Evolutionary conservation across 2,888 invertebrate species (phyloP).

Genomic region (Ophioninae sp.): DNA sequence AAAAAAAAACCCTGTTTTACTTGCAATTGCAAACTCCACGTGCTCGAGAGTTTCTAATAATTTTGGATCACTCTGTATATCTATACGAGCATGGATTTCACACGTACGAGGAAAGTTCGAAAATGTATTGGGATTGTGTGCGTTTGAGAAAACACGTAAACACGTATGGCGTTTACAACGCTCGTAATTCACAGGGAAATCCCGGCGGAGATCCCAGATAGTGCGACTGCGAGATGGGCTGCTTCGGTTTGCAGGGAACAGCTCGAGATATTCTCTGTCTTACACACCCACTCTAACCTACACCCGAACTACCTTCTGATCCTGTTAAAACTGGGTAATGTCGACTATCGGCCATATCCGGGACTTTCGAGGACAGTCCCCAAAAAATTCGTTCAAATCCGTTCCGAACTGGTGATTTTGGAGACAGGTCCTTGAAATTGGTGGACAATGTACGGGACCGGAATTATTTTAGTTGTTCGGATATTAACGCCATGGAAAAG

Average conservation of each 20-base stretch:
- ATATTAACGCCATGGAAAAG: not conserved
- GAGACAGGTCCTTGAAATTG: constrained; percentile 10
- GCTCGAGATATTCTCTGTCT: constrained; percentile 8
- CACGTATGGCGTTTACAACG: constrained; percentile 43
- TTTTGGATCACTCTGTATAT: not conserved
- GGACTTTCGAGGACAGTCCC: not conserved
- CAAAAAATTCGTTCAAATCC: not conserved
- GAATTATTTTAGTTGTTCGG: constrained; percentile 25
- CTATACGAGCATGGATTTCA: not conserved
- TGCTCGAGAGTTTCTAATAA: not conserved
- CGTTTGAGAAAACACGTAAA: constrained; percentile 43
- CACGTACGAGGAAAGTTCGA: constrained; percentile 23
- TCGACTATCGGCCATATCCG: not conserved
- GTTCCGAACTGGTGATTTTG: not conserved
- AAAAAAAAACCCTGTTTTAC: not conserved
- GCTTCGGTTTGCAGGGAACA: constrained; percentile 40
- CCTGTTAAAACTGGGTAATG: not conserved
- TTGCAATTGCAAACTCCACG: not conserved
- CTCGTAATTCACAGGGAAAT: constrained; percentile 58
- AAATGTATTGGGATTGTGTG: constrained; percentile 53
- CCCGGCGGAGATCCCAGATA: constrained; percentile 59
- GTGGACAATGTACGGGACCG: not conserved
- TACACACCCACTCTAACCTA: not conserved
- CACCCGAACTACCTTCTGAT: not conserved
- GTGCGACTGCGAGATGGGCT: constrained; percentile 31